Evolutionary conservation across 2,888 invertebrate species (phyloP), one percentile per base, ranked within the genome.

Genomic region (Torymus tubicola): DNA sequence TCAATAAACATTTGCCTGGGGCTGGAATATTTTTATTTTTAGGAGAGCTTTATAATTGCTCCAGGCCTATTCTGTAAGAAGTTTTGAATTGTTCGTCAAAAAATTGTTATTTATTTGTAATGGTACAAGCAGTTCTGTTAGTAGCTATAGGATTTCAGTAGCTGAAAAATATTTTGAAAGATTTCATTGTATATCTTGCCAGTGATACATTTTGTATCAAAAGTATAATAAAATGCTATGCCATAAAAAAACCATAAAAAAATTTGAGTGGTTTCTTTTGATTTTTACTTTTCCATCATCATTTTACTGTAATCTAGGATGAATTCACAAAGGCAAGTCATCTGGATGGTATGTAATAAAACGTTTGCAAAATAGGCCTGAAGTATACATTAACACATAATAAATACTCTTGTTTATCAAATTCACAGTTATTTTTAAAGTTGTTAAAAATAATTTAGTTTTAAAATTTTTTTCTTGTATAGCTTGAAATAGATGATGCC

Each of bases 401-500:
- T 79, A 73, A 63, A 70, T 79, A 73, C 64, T 71, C 55, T 75
- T 70, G 31, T 53, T 24, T 24, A 52, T 53, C 68, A 58, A 67
- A 68, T 64, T 61, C 24, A 55, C 52, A 72, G 16, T 42, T 63
- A 60, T 70, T 52, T 77, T 31, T 68, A 70, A 55, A 2, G 16
- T 42, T 67, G 65, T 68, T 76, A 63, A 78, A 50, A 67, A 63
- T 75, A 81, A 81, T 82, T 72, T 76, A 69, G 61, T 75, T 65
- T 71, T 79, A 81, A 70, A 79, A 78, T 76, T 80, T 76, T 65
- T 78, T 68, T 75, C 31, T 82, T 75, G 71, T 92, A 68, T 92
- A 98, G 97, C 92, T 98, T 89, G 98, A 98, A 93, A 96, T 98
- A 83, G 98, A 98, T 89, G 95, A 95, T 85, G 96, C 96, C 11